phyloP scores from a whole-genome alignment of 2,113 vertebrate species.

The Amphiprion percula region DNA sequence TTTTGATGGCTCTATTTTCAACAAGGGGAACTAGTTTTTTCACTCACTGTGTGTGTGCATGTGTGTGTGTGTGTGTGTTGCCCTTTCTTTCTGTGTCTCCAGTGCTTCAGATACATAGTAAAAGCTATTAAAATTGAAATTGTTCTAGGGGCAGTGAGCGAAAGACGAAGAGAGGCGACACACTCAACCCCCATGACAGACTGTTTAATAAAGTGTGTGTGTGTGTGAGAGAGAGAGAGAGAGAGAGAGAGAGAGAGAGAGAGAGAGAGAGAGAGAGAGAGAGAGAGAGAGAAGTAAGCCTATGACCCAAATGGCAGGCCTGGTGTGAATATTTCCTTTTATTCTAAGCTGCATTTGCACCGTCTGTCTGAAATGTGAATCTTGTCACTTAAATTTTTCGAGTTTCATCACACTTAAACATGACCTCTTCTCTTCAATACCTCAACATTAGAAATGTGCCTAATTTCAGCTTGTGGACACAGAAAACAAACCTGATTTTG shows the following conservation, averaged over 20 bases:
- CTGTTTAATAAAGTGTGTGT: conserved; percentile 92
- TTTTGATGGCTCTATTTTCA: conserved; percentile 99
- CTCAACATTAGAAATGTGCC: not conserved
- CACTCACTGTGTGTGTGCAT: conserved; percentile 19
- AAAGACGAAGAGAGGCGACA: conserved; percentile 86
- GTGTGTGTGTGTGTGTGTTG: conserved; percentile 40
- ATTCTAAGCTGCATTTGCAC: conserved; percentile 7
- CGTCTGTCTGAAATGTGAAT: not conserved
- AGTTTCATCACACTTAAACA: not conserved
- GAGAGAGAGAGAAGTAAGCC: conserved; percentile 37
- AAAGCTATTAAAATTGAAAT: conserved; percentile 99
- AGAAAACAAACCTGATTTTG: not conserved
- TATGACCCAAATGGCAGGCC: conserved; percentile 52
- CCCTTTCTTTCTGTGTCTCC: conserved; percentile 75
- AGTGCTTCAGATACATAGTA: conserved; percentile 98
- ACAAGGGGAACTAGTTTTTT: conserved; percentile 77
- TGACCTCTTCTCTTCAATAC: not conserved
- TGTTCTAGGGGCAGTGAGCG: conserved; percentile 96
- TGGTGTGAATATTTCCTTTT: conserved; percentile 52
- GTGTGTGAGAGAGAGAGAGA: conserved; percentile 43
- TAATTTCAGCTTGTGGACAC: not conserved
- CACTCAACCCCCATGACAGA: conserved; percentile 88
- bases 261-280: conserved; percentile 14
- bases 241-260: conserved; percentile 30
- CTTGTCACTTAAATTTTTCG: not conserved